These are phyloP conservation scores for Illadopsis cleaveri DNA, from an alignment of 2,113 vertebrate genomes.

Conservation along the genomic window DNA sequence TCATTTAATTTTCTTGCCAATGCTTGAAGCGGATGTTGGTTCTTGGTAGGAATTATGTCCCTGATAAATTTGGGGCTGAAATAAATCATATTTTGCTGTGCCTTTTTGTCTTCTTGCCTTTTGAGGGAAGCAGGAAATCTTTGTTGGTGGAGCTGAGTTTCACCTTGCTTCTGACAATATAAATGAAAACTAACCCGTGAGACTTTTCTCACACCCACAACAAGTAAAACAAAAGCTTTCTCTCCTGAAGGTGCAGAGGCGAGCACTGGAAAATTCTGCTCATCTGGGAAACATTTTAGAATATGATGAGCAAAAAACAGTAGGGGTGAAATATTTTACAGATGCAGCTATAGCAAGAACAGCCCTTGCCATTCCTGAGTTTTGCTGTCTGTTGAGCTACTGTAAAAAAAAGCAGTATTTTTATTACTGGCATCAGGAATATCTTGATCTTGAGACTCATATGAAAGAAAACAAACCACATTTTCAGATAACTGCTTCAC, in stretches of 20 bases:
- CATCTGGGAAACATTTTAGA: background rate
- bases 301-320: background rate
- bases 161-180: background rate
- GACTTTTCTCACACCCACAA: background rate
- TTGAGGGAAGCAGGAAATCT: background rate
- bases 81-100: background rate
- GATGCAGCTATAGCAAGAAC: background rate
- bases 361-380: background rate
- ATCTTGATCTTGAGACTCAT: background rate
- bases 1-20: background rate
- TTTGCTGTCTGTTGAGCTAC: background rate
- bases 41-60: background rate
- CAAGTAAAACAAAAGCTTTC: background rate
- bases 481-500: background rate
- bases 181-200: background rate
- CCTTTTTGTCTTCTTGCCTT: background rate
- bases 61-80: background rate
- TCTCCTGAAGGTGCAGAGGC: background rate
- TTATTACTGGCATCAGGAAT: background rate
- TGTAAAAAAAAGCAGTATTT: background rate
- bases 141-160: background rate
- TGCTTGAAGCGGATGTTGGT: background rate
- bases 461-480: conserved; percentile 2
- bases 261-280: background rate
- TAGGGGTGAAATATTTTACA: conserved; percentile 11